phyloP scores from a whole-genome alignment of 2,888 invertebrate genomes.

The Molanna angustata region DNA sequence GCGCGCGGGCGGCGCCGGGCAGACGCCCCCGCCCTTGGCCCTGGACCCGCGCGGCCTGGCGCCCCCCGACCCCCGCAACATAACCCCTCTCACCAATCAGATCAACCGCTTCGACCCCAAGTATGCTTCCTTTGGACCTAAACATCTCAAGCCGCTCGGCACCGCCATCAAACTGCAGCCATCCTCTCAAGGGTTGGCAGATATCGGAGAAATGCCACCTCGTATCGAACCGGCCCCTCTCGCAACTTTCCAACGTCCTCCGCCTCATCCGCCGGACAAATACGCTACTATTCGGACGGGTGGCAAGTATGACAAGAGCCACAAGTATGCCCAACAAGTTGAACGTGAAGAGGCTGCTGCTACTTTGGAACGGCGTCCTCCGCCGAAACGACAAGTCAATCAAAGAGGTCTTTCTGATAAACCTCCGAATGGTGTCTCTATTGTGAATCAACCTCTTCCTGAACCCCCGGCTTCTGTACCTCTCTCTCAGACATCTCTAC shows the following conservation, averaged over 20 bases:
- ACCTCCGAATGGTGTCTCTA: conserved; percentile 38
- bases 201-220: conserved; percentile 29
- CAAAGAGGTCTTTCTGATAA: conserved; percentile 33
- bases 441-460: conserved; percentile 46
- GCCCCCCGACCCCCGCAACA: conserved; percentile 54
- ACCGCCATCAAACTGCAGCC: conserved; percentile 39
- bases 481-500: conserved; percentile 37
- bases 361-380: conserved; percentile 30
- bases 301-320: conserved; percentile 32
- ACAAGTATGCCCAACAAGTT: conserved; percentile 32
- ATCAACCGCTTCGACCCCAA: conserved; percentile 61
- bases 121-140: conserved; percentile 56
- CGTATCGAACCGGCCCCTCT: conserved; percentile 27
- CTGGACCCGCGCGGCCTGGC: conserved; percentile 43
- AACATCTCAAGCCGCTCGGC: conserved; percentile 41
- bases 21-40: conserved; percentile 46
- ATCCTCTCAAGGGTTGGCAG: conserved; percentile 30
- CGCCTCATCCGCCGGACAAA: conserved; percentile 39
- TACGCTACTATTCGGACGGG: conserved; percentile 49
- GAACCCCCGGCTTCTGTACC: conserved; percentile 44
- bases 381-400: conserved; percentile 30
- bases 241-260: conserved; percentile 28
- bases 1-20: conserved; percentile 63
- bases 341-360: conserved; percentile 31
- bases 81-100: conserved; percentile 47